Percentiles rank a stretch among this genome's conserved stretches.
phyloP scores from a whole-genome alignment of 2,797 vertebrate genomes.

The Pteropus rufus region DNA sequence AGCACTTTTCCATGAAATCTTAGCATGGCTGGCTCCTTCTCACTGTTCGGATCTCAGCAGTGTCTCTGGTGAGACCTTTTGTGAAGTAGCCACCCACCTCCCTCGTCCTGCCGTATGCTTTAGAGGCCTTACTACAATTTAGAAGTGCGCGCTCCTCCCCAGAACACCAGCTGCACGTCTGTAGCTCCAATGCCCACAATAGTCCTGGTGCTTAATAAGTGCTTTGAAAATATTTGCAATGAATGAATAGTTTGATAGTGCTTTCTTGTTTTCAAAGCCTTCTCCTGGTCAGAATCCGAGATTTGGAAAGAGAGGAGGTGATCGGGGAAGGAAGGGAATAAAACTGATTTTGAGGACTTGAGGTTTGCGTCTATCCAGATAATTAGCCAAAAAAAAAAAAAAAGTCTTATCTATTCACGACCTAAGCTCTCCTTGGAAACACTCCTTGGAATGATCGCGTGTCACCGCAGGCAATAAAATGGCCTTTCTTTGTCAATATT shows the following conservation, averaged over 20 bases:
- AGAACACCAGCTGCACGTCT: neutral
- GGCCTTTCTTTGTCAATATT: constrained; percentile 66
- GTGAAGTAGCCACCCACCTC: neutral
- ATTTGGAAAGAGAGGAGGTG: neutral
- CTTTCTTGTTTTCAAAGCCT: constrained; percentile 44
- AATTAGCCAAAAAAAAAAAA: constrained; percentile 40
- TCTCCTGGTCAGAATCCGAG: neutral
- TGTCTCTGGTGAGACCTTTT: neutral
- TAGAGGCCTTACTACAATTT: neutral
- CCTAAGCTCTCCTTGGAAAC: constrained; percentile 30
- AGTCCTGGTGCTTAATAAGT: neutral
- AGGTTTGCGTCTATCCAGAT: constrained; percentile 1
- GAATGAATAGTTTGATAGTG: neutral
- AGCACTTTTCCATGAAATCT: neutral
- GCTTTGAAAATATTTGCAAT: neutral
- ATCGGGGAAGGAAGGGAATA: constrained; percentile 22
- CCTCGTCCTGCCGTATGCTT: neutral
- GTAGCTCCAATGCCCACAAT: neutral
- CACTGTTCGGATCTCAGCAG: neutral
- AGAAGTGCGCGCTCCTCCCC: neutral
- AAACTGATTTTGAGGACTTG: constrained; percentile 45
- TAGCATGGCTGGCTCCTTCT: neutral
- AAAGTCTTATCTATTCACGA: constrained; percentile 49
- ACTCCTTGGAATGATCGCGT: constrained; percentile 50
- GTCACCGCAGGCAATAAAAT: constrained; percentile 49